Conservation (phyloP, 2,888 invertebrate species). For the Tetramorium bicarinatum region DNA sequence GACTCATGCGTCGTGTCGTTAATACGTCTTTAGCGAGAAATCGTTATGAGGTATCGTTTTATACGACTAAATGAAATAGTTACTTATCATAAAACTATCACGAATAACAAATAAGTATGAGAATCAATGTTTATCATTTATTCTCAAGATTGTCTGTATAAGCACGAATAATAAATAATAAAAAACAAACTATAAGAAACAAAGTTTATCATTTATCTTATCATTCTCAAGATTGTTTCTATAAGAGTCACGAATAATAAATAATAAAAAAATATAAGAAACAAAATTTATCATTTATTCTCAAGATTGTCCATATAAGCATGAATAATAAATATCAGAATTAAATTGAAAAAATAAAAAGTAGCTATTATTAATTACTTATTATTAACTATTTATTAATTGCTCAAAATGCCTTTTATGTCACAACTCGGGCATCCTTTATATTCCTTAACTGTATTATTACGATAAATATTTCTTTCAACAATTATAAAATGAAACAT, state of each 20-base stretch:
- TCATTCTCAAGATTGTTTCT: too few species aligned
- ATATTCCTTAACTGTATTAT: too few species aligned
- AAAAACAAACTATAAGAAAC: too few species aligned
- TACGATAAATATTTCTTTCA: not conserved
- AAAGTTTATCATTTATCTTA: too few species aligned
- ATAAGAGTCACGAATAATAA: too few species aligned
- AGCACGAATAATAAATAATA: too few species aligned
- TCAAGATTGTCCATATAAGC: not conserved
- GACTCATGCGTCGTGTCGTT: constrained; percentile 11
- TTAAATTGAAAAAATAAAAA: too few species aligned
- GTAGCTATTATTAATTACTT: not conserved
- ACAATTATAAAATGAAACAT: not conserved
- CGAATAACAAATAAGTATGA: not conserved
- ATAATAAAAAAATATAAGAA: too few species aligned
- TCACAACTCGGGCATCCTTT: not conserved
- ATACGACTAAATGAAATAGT: not conserved
- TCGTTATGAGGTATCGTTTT: not conserved
- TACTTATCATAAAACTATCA: not conserved
- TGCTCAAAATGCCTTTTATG: not conserved
- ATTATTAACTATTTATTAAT: not conserved
- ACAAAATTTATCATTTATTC: too few species aligned
- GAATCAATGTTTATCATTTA: not conserved
- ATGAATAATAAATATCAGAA: too few species aligned
- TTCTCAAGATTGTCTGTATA: not conserved
- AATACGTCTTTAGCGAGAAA: constrained; percentile 2